Base-by-base conservation (phyloP, 1,140 invertebrate genomes). In the Leptestheria dahalacensis region DNA sequence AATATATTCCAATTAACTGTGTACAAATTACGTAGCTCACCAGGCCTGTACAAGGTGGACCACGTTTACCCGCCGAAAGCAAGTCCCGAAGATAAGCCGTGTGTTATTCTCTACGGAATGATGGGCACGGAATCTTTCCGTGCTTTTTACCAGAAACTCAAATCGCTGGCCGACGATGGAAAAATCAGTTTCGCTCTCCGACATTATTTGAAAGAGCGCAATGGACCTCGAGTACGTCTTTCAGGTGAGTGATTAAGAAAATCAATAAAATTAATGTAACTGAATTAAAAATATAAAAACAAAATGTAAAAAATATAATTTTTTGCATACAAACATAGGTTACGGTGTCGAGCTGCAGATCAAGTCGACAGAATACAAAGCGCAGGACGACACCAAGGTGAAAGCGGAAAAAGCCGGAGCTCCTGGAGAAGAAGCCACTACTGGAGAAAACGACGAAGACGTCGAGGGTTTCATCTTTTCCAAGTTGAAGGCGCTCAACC, bases 311-410 rank as follows among this genome's bases (percentile, higher is more conserved):
- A 48, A 76, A 62, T 73, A 74, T 63, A 78, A 82, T 73, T 68
- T 91, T 69, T 68, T 64, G 86, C 25, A 76, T 99, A n/a, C n/a
- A n/a, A n/a, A n/a, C 6, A 93, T 93, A 41, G 97, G 97, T 1
- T 99, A 98, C 77, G 96, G 95, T 28, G 94, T 99, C 0, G 97
- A 99, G 73, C 72, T 99, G 28, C 92, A 97, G 70, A 87, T 99
- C 67, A 99, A 99, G 74, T 97, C 91, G 56, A 99, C 95, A 1
- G 97, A 99, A 74, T 99, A 99, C 68, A 98, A 99, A 77, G 94
- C 92, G 48, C 90, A 97, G 69, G 96, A 99, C 78, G 95, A 99
- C 75, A 81, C 82, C 41, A 79, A 82, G 68, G 79, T 85, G 10
- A 78, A 84, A 75, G 74, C 65, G 61, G 67, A 68, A 25, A 57